Evolutionary conservation across 2,797 vertebrate genomes (phyloP), one percentile per base, ranked within the genome.

Genomic region (Paedocypris micromegethes): DNA sequence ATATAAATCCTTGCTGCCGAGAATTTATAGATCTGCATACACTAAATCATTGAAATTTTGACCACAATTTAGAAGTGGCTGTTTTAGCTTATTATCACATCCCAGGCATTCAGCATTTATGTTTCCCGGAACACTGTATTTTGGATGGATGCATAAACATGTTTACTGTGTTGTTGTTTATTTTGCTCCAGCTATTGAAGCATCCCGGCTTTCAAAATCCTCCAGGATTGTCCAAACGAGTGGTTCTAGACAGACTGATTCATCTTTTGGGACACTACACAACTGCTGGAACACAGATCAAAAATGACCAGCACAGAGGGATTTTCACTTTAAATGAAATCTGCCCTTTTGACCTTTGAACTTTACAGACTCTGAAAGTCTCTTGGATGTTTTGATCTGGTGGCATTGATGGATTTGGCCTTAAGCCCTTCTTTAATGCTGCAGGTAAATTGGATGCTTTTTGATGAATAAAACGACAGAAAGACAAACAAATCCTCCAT

Each of bases 171-270:
- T 23, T 23, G 23, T 23, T 23, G 23, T 23, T 23, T 23, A 23
- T 23, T 23, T 23, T 1, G 23, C 42, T 66, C 67, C 57, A 53
- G 64, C 53, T 65, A 62, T 62, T 56, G 63, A 46, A 58, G 40
- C 39, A 43, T 70, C 42, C 64, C 59, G 52, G 59, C 62, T 46
- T 43, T 47, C 37, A 51, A 42, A 41, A 23, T 23, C 23, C 37
- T 50, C 62, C 39, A 50, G 9, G 72, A 66, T 23, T 68, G 64
- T 55, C 60, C 66, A 74, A 74, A 74, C 66, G 49, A 23, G 23
- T 59, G 50, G 59, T 46, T 61, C 45, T 45, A 61, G 53, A 66
- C 51, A 66, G 61, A 65, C 4, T 56, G 49, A 5, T 47, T 46
- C 23, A 58, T 69, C 60, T 68, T 9, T 39, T 59, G 44, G 66